phyloP scores from a whole-genome alignment of 2,797 vertebrate genomes.

The Furcifer pardalis region DNA sequence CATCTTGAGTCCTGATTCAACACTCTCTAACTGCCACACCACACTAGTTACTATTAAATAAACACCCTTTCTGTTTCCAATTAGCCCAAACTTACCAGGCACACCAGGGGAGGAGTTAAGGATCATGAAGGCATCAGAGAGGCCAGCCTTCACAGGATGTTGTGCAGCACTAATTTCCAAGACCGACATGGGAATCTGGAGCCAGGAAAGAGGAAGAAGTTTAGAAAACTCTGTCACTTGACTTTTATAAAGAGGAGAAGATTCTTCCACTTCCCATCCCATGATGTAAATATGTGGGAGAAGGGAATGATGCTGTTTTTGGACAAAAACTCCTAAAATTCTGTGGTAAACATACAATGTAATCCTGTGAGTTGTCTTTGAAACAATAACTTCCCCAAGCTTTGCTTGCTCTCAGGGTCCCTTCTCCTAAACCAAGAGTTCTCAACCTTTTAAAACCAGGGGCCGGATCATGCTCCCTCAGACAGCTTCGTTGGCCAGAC shows the following conservation, averaged over 20 bases:
- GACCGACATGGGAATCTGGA: constrained; percentile 87
- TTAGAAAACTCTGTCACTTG: not conserved
- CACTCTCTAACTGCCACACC: not conserved
- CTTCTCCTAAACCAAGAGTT: no score
- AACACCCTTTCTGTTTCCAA: not conserved
- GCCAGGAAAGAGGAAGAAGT: accelerated
- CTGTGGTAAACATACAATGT: no score
- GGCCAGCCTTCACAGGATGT: constrained; percentile 93
- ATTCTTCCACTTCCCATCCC: not conserved
- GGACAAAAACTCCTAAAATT: no score
- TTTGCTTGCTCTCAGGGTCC: no score
- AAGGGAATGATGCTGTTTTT: no score
- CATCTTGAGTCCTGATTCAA: not conserved
- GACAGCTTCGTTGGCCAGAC: no score
- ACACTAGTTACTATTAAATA: not conserved
- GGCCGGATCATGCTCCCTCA: no score
- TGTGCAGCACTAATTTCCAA: constrained; percentile 87
- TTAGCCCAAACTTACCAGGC: constrained; percentile 77
- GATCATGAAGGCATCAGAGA: constrained; percentile 95
- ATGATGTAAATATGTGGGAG: not conserved
- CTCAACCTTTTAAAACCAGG: no score
- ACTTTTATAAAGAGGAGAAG: not conserved
- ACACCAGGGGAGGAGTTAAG: constrained; percentile 73
- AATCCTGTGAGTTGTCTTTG: no score
- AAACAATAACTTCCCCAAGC: no score